A percentile compares a stretch with the other conserved stretches of the same genome.
phyloP scores from a whole-genome alignment of 2,113 vertebrate genomes.

The Rutilus rutilus region DNA sequence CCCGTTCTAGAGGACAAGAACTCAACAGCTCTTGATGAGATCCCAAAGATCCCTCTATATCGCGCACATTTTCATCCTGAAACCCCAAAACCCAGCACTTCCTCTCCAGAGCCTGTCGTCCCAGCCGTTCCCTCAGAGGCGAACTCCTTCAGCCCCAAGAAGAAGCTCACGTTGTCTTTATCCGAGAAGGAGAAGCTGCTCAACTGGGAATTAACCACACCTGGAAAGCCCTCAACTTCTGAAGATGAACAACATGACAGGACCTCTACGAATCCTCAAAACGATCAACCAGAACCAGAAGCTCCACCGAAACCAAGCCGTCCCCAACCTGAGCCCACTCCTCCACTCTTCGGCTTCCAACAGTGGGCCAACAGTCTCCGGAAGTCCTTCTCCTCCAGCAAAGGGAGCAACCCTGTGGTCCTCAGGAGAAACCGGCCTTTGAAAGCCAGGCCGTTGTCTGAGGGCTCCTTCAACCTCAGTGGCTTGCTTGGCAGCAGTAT shows the following conservation, averaged over 20 bases:
- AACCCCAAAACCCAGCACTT: background rate
- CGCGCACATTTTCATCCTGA: conserved; percentile 28
- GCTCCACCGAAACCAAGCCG: conserved; percentile 41
- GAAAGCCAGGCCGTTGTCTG: conserved; percentile 68
- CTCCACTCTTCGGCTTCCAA: conserved; percentile 67
- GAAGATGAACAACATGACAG: conserved; percentile 47
- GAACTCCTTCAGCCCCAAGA: conserved; percentile 56
- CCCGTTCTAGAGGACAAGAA: conserved; percentile 26
- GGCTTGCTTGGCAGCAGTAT: conserved; percentile 37
- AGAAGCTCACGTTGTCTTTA: conserved; percentile 62
- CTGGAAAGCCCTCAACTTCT: conserved; percentile 48
- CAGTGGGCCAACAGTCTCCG: conserved; percentile 67
- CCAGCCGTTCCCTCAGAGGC: background rate
- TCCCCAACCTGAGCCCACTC: conserved; percentile 54
- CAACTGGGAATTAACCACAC: conserved; percentile 64
- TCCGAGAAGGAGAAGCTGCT: conserved; percentile 72
- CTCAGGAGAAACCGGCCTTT: conserved; percentile 48
- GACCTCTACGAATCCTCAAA: conserved; percentile 43
- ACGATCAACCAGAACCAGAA: conserved; percentile 42
- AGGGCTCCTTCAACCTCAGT: conserved; percentile 64
- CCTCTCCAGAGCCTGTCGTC: conserved; percentile 32
- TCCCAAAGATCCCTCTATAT: conserved; percentile 42
- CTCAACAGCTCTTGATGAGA: background rate
- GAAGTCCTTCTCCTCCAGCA: conserved; percentile 66
- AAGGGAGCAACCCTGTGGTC: conserved; percentile 56